These are phyloP conservation scores for Corythornis leucogaster DNA, from an alignment of 2,797 vertebrate species.

Conservation along the genomic window DNA sequence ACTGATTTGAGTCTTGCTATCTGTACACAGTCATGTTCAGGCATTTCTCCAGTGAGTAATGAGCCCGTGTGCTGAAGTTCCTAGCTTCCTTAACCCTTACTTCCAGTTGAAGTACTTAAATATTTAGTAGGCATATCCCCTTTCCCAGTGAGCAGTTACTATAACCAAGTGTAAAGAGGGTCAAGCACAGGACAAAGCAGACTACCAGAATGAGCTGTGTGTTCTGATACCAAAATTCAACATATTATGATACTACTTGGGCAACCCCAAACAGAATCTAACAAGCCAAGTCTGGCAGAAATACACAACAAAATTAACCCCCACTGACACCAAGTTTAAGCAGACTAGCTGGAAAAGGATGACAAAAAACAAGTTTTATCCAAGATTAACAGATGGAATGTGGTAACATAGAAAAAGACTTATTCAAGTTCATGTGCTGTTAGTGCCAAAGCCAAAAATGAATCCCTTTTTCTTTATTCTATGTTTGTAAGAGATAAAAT, in stretches of 20 bases:
- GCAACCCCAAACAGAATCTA: neutral
- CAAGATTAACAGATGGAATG: neutral
- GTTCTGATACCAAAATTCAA: neutral
- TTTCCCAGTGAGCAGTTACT: neutral
- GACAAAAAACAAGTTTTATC: neutral
- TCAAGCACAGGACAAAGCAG: neutral
- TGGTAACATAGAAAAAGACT: neutral
- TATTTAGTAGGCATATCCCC: neutral
- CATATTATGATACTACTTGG: neutral
- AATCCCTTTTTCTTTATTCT: neutral
- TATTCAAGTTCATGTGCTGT: neutral
- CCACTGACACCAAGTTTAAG: neutral
- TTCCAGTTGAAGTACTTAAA: neutral
- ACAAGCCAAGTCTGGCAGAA: neutral
- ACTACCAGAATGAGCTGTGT: neutral
- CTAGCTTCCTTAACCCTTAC: neutral
- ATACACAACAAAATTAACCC: neutral
- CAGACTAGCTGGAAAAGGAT: neutral
- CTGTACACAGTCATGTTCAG: neutral
- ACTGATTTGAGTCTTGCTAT: neutral
- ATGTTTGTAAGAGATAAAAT: neutral
- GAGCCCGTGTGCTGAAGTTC: neutral
- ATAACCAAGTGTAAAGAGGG: neutral
- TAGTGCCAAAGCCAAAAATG: neutral
- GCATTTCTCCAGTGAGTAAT: neutral